Conservation (phyloP, 2,113 vertebrate species). For the Pterocles burchelli region DNA sequence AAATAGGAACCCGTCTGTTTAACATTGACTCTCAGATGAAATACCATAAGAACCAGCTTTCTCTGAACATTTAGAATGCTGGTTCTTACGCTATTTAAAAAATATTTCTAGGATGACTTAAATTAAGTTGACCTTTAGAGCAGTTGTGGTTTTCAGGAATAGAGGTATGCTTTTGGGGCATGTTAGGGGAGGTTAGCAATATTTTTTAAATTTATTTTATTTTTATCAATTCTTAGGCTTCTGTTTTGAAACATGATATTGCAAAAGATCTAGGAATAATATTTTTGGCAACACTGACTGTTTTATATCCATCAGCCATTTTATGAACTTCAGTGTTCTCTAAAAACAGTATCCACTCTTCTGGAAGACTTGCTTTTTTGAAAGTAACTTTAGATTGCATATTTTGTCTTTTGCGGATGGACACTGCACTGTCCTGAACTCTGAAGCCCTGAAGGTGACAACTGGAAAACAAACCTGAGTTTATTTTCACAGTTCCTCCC, state of each 20-base stretch:
- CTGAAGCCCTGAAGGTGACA: not conserved
- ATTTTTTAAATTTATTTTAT: not conserved
- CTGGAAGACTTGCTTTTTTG: not conserved
- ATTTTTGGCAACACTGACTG: not conserved
- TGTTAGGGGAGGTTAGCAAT: not conserved
- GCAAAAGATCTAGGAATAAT: not conserved
- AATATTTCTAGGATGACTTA: not conserved
- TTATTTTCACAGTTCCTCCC: not conserved
- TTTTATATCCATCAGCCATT: not conserved
- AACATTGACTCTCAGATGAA: not conserved
- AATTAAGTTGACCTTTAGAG: not conserved
- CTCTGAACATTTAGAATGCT: not conserved
- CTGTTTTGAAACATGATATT: not conserved
- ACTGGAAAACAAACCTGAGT: not conserved
- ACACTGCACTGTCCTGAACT: not conserved
- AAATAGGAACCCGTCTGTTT: not conserved
- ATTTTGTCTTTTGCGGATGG: not conserved
- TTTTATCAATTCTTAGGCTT: not conserved
- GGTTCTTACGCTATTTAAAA: no score
- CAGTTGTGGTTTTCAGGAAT: not conserved
- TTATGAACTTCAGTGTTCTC: not conserved
- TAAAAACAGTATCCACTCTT: not conserved
- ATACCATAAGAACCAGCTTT: not conserved
- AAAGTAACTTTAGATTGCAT: not conserved
- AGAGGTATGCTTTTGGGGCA: not conserved